These are phyloP conservation scores for Patella pellucida DNA, from an alignment of 2,888 invertebrate species.

Conservation along the genomic window DNA sequence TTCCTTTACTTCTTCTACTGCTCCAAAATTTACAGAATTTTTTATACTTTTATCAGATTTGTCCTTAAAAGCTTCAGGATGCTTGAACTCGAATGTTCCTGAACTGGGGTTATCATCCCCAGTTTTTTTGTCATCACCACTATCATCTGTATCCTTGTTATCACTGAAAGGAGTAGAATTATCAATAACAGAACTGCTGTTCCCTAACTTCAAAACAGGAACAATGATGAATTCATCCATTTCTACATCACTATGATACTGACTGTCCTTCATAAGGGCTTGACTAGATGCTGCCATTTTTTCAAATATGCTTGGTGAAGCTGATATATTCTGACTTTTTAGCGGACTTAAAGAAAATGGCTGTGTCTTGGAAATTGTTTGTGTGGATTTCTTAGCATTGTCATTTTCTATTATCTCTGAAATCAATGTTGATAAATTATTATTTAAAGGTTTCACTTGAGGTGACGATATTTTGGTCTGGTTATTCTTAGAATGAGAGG, in stretches of 20 bases:
- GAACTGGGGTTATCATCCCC: not conserved
- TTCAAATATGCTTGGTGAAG: not conserved
- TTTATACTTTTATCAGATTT: not conserved
- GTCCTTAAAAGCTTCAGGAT: no score
- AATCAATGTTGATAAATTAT: not conserved
- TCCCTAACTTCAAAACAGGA: not conserved
- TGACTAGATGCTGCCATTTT: conserved; percentile 8
- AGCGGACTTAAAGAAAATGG: not conserved
- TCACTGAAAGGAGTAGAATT: not conserved
- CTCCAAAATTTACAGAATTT: not conserved
- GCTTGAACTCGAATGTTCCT: not conserved
- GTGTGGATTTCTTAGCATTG: not conserved
- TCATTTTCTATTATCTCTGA: not conserved
- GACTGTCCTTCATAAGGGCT: not conserved
- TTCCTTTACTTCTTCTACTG: not conserved
- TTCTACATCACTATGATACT: not conserved
- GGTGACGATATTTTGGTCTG: not conserved
- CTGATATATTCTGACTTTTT: not conserved
- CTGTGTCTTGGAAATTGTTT: no score
- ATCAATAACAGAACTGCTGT: not conserved
- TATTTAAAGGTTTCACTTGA: not conserved
- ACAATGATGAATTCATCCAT: not conserved
- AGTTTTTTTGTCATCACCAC: not conserved
- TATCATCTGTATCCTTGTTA: not conserved
- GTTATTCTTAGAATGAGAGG: not conserved